phyloP scores from a whole-genome alignment of 2,888 invertebrate species.

The Criorhina ranunculi region DNA sequence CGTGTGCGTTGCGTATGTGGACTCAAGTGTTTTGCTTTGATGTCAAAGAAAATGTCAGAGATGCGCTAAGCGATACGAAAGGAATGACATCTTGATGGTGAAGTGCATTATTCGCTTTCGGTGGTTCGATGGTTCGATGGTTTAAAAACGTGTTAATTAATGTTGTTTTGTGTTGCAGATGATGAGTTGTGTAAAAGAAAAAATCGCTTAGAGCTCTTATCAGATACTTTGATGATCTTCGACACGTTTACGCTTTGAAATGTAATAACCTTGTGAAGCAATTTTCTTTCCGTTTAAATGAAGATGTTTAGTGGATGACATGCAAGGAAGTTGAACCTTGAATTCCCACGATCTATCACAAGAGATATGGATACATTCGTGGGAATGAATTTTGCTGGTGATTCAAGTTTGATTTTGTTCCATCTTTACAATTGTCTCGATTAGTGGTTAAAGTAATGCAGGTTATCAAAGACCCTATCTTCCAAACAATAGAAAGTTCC shows the following conservation, averaged over 20 bases:
- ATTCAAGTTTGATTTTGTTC: background rate
- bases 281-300: background rate
- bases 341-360: constrained; percentile 6
- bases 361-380: background rate
- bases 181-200: constrained; percentile 9
- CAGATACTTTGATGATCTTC: constrained; percentile 37
- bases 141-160: constrained; percentile 24
- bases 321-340: background rate
- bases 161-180: constrained; percentile 3
- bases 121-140: background rate
- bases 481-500: too few species aligned
- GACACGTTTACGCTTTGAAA: constrained; percentile 12
- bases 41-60: constrained; percentile 13
- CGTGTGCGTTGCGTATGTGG: background rate
- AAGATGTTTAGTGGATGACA: background rate
- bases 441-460: too few species aligned
- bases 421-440: too few species aligned
- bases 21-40: constrained; percentile 17
- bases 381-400: background rate
- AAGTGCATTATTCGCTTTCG: constrained; percentile 19
- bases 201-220: constrained; percentile 2
- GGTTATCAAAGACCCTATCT: too few species aligned
- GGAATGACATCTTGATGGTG: constrained; percentile 13
- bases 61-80: background rate
- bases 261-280: constrained; percentile 20